Conservation (phyloP, 2,113 vertebrate genomes). For the Coptodon bakossiorum region DNA sequence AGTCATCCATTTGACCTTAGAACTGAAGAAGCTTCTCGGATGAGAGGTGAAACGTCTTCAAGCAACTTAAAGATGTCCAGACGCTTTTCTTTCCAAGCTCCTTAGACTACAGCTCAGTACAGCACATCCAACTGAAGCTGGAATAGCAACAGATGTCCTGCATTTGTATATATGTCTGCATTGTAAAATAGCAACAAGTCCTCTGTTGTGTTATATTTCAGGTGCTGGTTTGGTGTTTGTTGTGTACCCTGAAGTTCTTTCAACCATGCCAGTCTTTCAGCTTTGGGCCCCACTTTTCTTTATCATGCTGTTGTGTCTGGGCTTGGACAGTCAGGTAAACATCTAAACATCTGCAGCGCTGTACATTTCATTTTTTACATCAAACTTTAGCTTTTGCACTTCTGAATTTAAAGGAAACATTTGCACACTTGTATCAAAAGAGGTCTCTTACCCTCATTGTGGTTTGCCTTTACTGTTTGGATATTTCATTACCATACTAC, state of each 20-base stretch:
- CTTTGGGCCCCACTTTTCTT: slow-evolving; percentile 74
- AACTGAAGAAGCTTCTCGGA: too few species aligned
- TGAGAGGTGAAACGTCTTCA: too few species aligned
- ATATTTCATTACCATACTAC: background rate
- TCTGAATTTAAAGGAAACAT: background rate
- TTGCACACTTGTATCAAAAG: background rate
- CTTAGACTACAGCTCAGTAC: background rate
- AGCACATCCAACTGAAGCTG: background rate
- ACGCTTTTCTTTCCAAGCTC: too few species aligned
- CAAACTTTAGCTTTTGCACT: background rate
- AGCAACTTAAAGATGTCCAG: too few species aligned
- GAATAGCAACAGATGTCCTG: background rate
- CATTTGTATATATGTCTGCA: background rate
- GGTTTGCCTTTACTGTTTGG: background rate
- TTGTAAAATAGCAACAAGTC: background rate
- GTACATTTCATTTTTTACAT: background rate
- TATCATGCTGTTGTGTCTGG: slow-evolving; percentile 73
- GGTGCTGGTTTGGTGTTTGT: slow-evolving; percentile 76
- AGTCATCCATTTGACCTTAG: too few species aligned
- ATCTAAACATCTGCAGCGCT: background rate
- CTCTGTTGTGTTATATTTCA: slow-evolving; percentile 8
- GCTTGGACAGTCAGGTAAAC: slow-evolving; percentile 72
- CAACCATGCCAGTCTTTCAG: slow-evolving; percentile 64
- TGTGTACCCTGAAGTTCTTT: slow-evolving; percentile 72
- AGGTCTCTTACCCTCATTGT: background rate